A percentile compares a stretch with the other conserved stretches of the same genome.
phyloP scores from a whole-genome alignment of 1,140 invertebrate genomes.

The Harpegnathos saltator region DNA sequence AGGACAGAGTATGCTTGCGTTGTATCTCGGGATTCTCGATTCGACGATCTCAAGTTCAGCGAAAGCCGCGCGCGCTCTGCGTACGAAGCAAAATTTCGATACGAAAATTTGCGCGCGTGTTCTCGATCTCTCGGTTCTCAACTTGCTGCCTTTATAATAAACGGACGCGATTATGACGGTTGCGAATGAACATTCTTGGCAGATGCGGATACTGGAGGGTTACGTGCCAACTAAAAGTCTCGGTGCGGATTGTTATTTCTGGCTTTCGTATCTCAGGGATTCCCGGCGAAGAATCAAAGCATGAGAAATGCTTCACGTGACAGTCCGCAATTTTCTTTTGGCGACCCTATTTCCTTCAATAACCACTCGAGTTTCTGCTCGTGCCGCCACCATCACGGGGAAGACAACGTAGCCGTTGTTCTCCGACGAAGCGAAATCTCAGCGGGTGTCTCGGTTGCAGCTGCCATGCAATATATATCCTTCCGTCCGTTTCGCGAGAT shows the following conservation, averaged over 20 bases:
- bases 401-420: slow-evolving; percentile 52
- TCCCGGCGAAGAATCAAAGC: slow-evolving; percentile 43
- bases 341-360: slow-evolving; percentile 50
- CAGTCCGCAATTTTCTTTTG: slow-evolving; percentile 58
- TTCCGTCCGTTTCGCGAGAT: not conserved
- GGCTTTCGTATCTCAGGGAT: slow-evolving; percentile 16
- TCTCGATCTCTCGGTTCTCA: too few relatives aligned
- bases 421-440: slow-evolving; percentile 43
- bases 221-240: not conserved
- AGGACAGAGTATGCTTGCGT: too few relatives aligned
- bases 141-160: not conserved
- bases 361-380: slow-evolving; percentile 42
- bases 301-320: slow-evolving; percentile 61
- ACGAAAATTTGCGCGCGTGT: too few relatives aligned
- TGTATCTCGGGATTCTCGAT: too few relatives aligned
- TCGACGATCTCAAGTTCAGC: too few relatives aligned
- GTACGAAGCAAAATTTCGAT: too few relatives aligned
- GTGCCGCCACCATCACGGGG: slow-evolving; percentile 29
- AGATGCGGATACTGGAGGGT: not conserved
- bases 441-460: slow-evolving; percentile 43
- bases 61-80: too few relatives aligned
- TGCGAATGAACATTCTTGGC: slow-evolving; percentile 2
- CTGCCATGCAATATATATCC: slow-evolving; percentile 17
- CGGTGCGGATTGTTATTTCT: slow-evolving; percentile 8
- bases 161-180: not conserved